phyloP scores from a whole-genome alignment of 1,140 invertebrate species.

The Pseudomyrmex flavicornis region DNA sequence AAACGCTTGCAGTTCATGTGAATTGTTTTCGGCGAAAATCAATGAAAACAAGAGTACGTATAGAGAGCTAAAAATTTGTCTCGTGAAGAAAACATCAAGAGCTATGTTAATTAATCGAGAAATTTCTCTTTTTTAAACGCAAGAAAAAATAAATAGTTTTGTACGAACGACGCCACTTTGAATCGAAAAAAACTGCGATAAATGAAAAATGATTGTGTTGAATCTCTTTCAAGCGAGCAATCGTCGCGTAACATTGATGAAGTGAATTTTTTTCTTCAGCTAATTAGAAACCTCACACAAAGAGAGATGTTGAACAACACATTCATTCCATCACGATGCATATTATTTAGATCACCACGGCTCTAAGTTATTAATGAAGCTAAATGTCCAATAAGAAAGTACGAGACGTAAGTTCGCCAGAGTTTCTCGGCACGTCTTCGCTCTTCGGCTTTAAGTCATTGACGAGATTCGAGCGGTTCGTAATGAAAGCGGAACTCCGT shows the following conservation, averaged over 20 bases:
- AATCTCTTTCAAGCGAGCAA: background rate
- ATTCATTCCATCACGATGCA: background rate
- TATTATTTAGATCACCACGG: constrained; percentile 52
- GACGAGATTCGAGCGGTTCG: constrained; percentile 63
- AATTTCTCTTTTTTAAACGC: background rate
- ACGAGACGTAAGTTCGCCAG: constrained; percentile 61
- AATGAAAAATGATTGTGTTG: background rate
- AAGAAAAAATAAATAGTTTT: background rate
- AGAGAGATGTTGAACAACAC: background rate
- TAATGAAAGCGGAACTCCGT: constrained; percentile 71
- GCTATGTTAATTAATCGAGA: background rate
- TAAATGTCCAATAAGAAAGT: constrained; percentile 59
- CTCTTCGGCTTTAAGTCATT: constrained; percentile 66
- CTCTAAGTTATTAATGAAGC: constrained; percentile 66
- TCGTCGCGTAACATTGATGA: background rate
- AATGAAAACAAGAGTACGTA: background rate
- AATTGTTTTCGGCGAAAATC: background rate
- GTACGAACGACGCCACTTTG: background rate
- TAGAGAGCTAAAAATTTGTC: background rate
- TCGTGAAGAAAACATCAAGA: background rate
- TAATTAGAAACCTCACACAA: background rate
- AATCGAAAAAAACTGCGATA: background rate
- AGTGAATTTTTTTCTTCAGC: background rate
- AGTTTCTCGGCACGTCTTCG: constrained; percentile 33
- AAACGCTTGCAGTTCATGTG: background rate